Base-by-base conservation (phyloP, 2,113 vertebrate genomes). In the Ctenodactylus gundi region DNA sequence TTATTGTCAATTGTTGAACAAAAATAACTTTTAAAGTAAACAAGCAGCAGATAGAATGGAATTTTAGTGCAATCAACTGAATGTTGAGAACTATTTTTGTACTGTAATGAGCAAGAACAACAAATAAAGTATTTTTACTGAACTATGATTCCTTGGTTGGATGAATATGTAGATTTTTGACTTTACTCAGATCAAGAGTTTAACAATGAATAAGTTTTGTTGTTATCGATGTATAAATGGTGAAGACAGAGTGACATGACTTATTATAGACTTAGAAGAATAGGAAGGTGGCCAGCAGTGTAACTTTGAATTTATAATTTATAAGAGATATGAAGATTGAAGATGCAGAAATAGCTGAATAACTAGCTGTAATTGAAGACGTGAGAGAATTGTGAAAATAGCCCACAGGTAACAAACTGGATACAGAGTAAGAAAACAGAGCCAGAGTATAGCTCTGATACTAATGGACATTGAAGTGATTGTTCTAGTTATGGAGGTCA, bases 331-430 rank as follows among this genome's bases (percentile, higher is more conserved):
- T 36, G 29, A 29, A 58, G 18, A 58, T 13, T 21, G 17, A 77
- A n/a, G 34, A 86, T 34, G 15, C 31, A 83, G 8, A 31, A 62
- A 6, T 11, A 6, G 11, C n/a, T n/a, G 3, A 51, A 9, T 51
- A 31, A 14, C 51, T 62, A 72, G 44, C 36, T 29, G 17, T 23
- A 60, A 3, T 49, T 41, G 27, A 91, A 67, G 34, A 67, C 5
- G 2, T 13, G 4, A 15, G 27, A 12, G 17, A 44, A 3, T 11
- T 6, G 4, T 10, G n/a, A 36, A 39, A 9, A 53, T 0, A 39
- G 15, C 5, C 53, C 13, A 12, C 14, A 86, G 67, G 51, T 0
- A 34, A 58, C 55, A 2, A 21, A 13, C 67, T 0, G 36, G 15
- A 1, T 55, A 21, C 57, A 17, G 21, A 6, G 4, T 27, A 14